Evolutionary conservation across 2,797 vertebrate species (phyloP).

Genomic region (Onychomys torridus): DNA sequence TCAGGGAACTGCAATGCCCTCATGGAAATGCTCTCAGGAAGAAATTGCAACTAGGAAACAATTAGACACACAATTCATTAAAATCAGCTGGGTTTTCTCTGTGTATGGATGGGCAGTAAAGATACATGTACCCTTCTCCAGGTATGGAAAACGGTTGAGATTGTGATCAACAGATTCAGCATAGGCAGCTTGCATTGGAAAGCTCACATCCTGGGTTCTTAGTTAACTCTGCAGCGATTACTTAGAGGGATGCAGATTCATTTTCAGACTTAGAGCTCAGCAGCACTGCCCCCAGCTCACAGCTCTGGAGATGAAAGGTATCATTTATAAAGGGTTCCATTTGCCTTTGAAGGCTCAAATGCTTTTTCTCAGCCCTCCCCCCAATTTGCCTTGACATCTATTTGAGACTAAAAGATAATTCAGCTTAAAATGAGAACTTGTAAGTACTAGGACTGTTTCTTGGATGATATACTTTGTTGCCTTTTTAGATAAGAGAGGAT

Average conservation of each 20-base stretch:
- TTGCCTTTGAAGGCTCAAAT: conserved; percentile 69
- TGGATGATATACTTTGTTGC: not conserved
- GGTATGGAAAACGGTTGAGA: conserved; percentile 53
- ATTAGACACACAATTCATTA: conserved; percentile 20
- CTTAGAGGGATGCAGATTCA: conserved; percentile 67
- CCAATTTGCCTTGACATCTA: not conserved
- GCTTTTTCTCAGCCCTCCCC: not conserved
- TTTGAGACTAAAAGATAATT: conserved; percentile 61
- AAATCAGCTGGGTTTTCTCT: conserved; percentile 52
- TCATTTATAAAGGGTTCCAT: conserved; percentile 65
- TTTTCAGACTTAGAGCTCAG: conserved; percentile 76
- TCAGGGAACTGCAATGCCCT: not conserved
- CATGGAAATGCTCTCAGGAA: not conserved
- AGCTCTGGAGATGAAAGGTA: conserved; percentile 71
- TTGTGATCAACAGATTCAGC: conserved; percentile 67
- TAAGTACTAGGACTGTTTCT: conserved; percentile 49
- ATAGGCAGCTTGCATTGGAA: not conserved
- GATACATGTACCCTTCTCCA: not conserved
- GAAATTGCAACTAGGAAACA: conserved; percentile 3
- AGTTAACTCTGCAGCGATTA: conserved; percentile 63
- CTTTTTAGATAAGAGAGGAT: not conserved
- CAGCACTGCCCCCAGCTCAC: conserved; percentile 58
- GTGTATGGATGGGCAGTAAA: conserved; percentile 48
- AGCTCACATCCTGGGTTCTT: conserved; percentile 12
- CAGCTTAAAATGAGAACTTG: not conserved